These are phyloP conservation scores for Schizaphis graminum DNA, from an alignment of 2,888 invertebrate genomes.

Conservation along the genomic window DNA sequence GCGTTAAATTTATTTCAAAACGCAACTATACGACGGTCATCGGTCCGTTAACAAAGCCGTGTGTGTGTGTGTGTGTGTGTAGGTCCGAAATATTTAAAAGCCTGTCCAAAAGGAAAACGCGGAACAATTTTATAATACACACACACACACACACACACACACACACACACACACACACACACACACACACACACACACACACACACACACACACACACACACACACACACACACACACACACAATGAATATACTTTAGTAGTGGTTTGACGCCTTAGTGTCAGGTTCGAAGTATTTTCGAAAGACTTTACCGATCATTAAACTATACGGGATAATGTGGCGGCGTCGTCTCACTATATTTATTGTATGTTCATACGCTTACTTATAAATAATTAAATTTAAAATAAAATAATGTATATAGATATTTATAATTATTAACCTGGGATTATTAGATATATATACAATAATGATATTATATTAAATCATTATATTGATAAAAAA, in stretches of 20 bases:
- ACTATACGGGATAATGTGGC: neutral
- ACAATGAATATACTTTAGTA: neutral
- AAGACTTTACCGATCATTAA: neutral
- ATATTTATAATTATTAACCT: too few species aligned
- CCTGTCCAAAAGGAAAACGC: neutral
- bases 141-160: neutral
- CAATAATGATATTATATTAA: too few species aligned
- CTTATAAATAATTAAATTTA: neutral
- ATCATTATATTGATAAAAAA: too few species aligned
- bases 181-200: neutral
- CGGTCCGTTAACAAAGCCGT: neutral
- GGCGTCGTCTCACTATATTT: neutral
- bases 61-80: neutral
- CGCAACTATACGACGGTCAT: neutral
- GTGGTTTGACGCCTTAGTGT: neutral
- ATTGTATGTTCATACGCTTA: neutral
- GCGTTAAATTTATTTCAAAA: neutral
- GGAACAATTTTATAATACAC: neutral
- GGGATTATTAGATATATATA: too few species aligned
- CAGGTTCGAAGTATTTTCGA: neutral
- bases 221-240: neutral
- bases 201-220: too few species aligned
- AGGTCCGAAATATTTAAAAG: neutral
- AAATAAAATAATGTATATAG: too few species aligned
- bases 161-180: neutral